phyloP scores from a whole-genome alignment of 2,113 vertebrate species.

The Willisornis vidua region DNA sequence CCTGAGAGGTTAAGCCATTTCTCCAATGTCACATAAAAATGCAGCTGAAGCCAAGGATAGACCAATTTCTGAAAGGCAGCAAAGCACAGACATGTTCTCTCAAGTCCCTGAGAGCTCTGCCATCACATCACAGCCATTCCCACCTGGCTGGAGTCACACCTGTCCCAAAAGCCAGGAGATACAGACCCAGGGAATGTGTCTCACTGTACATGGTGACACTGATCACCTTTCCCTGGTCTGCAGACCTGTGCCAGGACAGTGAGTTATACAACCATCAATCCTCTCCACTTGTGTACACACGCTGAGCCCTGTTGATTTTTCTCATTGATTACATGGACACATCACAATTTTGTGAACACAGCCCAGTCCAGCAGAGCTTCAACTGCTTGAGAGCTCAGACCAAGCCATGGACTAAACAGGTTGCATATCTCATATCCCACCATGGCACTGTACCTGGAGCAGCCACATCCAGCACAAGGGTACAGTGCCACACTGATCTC shows the following conservation, averaged over 20 bases:
- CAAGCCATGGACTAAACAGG: background rate
- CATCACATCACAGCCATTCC: background rate
- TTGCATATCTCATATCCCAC: background rate
- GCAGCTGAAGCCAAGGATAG: slow-evolving; percentile 10
- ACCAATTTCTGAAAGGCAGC: background rate
- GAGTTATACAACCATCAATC: slow-evolving; percentile 25
- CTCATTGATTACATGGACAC: background rate
- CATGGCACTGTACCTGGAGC: background rate
- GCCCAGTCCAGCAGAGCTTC: background rate
- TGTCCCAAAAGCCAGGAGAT: background rate
- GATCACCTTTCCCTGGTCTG: background rate
- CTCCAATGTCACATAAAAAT: slow-evolving; percentile 10
- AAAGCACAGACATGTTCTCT: background rate
- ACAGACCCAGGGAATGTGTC: background rate
- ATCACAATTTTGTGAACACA: background rate
- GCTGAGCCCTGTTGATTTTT: background rate
- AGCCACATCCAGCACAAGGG: background rate
- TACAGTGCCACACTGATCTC: background rate
- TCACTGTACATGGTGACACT: background rate
- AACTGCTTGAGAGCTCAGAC: background rate
- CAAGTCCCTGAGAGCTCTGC: background rate
- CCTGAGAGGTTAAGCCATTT: slow-evolving; percentile 21
- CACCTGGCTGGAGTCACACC: background rate
- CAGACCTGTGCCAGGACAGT: background rate
- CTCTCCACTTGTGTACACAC: background rate